Conservation (phyloP, 2,888 invertebrate species). For the Alitta virens region DNA sequence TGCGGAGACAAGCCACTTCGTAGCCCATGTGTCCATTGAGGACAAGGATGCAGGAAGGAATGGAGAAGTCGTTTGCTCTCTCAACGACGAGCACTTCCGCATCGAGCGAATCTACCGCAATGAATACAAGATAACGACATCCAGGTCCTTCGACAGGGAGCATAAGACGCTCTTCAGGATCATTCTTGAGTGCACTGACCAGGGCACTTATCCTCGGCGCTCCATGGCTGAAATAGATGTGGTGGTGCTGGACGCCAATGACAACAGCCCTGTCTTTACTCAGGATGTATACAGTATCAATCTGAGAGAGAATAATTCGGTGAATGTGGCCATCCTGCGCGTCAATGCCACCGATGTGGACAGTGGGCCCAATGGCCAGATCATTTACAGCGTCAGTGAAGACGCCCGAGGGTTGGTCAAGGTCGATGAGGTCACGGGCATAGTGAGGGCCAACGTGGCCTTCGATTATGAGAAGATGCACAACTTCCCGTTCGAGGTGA, state of each 20-base stretch:
- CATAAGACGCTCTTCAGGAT: background rate
- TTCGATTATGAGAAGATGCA: slow-evolving; percentile 29
- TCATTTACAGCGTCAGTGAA: slow-evolving; percentile 25
- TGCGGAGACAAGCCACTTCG: slow-evolving; percentile 17
- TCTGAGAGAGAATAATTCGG: slow-evolving; percentile 10
- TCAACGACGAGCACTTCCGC: slow-evolving; percentile 11
- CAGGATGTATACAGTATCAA: slow-evolving; percentile 7
- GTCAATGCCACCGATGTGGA: slow-evolving; percentile 29
- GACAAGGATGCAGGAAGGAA: slow-evolving; percentile 16
- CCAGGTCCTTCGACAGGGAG: slow-evolving; percentile 16
- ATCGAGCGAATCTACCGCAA: slow-evolving; percentile 8
- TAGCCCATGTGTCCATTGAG: slow-evolving; percentile 25
- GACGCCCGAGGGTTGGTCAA: slow-evolving; percentile 13
- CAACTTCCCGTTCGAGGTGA: slow-evolving; percentile 36
- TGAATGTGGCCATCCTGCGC: background rate
- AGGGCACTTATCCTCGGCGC: slow-evolving; percentile 7
- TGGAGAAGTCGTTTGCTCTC: slow-evolving; percentile 10
- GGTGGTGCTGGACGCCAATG: slow-evolving; percentile 14
- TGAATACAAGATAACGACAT: slow-evolving; percentile 15
- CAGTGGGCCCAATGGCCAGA: slow-evolving; percentile 38
- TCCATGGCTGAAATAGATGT: slow-evolving; percentile 8
- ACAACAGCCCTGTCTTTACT: slow-evolving; percentile 13
- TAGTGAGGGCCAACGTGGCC: slow-evolving; percentile 15
- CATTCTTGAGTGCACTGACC: slow-evolving; percentile 11
- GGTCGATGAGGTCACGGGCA: slow-evolving; percentile 18